Conservation (phyloP, 2,888 invertebrate genomes). For the Trachelus iudaicus region DNA sequence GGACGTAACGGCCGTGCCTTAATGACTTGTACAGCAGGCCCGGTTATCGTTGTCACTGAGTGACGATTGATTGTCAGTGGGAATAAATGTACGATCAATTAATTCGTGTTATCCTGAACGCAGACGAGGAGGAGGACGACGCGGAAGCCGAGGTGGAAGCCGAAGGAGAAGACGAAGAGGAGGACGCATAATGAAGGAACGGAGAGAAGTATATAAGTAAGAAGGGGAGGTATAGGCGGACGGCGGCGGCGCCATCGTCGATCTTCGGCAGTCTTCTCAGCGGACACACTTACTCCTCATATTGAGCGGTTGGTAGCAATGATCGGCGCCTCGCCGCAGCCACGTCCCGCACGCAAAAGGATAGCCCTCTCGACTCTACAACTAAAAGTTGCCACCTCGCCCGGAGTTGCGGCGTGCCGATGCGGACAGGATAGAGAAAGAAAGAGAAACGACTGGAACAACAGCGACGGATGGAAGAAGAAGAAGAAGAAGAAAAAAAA, state of each 20-base stretch:
- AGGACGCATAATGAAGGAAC: conserved; percentile 64
- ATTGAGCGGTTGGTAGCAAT: conserved; percentile 64
- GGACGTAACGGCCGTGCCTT: background rate
- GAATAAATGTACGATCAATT: background rate
- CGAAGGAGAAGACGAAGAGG: conserved; percentile 59
- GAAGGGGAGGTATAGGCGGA: conserved; percentile 54
- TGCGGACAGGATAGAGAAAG: conserved; percentile 21
- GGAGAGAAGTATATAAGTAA: conserved; percentile 56
- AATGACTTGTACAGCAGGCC: background rate
- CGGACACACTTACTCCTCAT: conserved; percentile 62
- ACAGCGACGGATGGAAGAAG: background rate
- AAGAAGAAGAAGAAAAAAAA: background rate
- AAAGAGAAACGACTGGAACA: background rate
- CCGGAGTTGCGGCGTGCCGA: conserved; percentile 62
- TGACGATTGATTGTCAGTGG: background rate
- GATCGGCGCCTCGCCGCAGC: conserved; percentile 52
- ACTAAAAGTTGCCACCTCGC: conserved; percentile 54
- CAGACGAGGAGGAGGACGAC: conserved; percentile 61
- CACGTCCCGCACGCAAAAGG: conserved; percentile 35
- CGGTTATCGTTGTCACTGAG: background rate
- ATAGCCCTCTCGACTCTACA: conserved; percentile 54
- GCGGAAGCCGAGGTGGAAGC: conserved; percentile 54
- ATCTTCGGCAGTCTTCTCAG: conserved; percentile 56
- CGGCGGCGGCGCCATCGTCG: conserved; percentile 56
- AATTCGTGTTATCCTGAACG: background rate